Percentiles rank a stretch among this genome's conserved stretches.
Conservation (phyloP, 2,113 vertebrate species). For the Heteronetta atricapilla region DNA sequence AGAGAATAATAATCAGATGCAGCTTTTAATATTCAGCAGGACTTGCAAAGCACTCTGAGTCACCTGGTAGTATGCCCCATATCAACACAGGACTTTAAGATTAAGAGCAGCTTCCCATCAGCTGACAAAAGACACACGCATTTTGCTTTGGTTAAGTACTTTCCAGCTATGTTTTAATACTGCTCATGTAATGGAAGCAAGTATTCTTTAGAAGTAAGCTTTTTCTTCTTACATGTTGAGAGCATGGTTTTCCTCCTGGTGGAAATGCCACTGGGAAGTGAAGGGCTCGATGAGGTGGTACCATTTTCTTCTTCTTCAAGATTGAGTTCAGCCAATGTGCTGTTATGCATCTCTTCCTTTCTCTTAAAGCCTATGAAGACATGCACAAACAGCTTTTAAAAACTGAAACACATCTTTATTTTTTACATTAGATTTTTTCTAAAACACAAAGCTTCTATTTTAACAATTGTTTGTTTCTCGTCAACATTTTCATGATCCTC, state of each 20-base stretch:
- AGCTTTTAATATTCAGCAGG: background rate
- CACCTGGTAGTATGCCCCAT: background rate
- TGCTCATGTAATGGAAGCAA: background rate
- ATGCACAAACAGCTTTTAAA: background rate
- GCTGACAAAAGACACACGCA: background rate
- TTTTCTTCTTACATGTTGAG: constrained; percentile 87
- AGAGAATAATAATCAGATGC: background rate
- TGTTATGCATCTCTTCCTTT: constrained; percentile 93
- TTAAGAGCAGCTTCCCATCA: background rate
- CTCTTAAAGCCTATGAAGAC: constrained; percentile 84
- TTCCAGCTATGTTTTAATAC: background rate
- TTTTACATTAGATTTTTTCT: background rate
- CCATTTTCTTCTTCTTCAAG: constrained; percentile 92
- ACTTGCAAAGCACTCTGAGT: background rate
- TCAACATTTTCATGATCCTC: background rate
- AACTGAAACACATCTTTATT: background rate
- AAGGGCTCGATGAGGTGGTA: constrained; percentile 90
- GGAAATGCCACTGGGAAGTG: constrained; percentile 96
- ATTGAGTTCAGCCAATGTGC: constrained; percentile 94
- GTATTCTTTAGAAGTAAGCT: background rate
- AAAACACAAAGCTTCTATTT: background rate
- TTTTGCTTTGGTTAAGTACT: background rate
- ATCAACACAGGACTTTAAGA: background rate
- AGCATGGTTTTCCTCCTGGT: constrained; percentile 93
- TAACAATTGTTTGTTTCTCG: background rate